These are phyloP conservation scores for Gobio gobio DNA, from an alignment of 2,113 vertebrate species.

Conservation along the genomic window DNA sequence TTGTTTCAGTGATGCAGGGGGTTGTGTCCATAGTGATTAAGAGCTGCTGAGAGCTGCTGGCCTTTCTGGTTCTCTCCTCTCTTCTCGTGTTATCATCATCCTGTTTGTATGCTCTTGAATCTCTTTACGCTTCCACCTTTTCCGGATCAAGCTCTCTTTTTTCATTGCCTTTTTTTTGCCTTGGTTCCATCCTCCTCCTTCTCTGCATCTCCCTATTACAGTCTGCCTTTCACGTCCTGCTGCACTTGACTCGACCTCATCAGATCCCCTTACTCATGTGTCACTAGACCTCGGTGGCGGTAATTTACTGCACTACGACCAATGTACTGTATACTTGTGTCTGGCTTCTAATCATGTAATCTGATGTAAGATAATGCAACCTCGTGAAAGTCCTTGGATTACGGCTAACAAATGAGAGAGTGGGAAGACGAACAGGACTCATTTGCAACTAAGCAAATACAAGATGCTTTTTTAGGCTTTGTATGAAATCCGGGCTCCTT, in stretches of 20 bases:
- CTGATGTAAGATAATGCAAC: conserved; percentile 73
- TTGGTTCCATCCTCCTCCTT: background rate
- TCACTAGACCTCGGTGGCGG: conserved; percentile 10
- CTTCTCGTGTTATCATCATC: conserved; percentile 18
- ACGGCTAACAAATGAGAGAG: conserved; percentile 33
- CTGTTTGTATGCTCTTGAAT: background rate
- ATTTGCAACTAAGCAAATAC: conserved; percentile 1
- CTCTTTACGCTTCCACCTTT: background rate
- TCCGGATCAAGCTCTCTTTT: background rate
- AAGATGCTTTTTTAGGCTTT: background rate
- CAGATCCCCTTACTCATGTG: conserved; percentile 6
- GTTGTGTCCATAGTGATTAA: conserved; percentile 14
- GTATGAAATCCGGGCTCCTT: background rate
- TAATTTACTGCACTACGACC: conserved; percentile 17
- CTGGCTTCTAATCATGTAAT: conserved; percentile 62
- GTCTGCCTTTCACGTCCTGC: background rate
- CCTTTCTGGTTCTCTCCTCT: conserved; percentile 1
- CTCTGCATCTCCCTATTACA: background rate
- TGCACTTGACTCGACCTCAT: conserved; percentile 5
- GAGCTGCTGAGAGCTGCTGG: conserved; percentile 5
- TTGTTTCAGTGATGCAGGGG: conserved; percentile 9
- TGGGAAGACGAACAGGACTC: conserved; percentile 13
- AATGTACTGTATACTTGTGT: conserved; percentile 21
- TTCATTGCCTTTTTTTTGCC: background rate
- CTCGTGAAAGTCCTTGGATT: conserved; percentile 41